These are phyloP conservation scores for Aegithalos caudatus DNA, from an alignment of 2,113 vertebrate genomes.

Conservation along the genomic window DNA sequence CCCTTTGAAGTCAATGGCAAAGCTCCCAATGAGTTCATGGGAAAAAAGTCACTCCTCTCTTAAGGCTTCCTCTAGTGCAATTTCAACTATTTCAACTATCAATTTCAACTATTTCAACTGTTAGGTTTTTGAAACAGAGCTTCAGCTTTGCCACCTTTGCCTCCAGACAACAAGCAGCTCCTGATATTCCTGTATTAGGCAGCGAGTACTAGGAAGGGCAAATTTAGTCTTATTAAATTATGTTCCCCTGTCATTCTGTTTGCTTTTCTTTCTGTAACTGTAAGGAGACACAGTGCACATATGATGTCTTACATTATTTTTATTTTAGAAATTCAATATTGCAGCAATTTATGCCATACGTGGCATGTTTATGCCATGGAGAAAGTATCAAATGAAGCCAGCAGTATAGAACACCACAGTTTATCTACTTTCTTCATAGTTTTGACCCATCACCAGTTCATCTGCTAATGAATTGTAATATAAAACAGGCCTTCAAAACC, in stretches of 20 bases:
- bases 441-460: neutral
- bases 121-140: neutral
- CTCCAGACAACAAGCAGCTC: neutral
- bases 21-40: neutral
- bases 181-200: neutral
- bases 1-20: conserved; percentile 17
- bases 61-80: neutral
- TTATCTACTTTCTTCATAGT: neutral
- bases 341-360: neutral
- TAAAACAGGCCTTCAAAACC: neutral
- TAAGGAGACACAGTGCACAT: neutral
- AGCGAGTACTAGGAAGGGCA: neutral
- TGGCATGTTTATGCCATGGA: neutral
- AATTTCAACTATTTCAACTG: neutral
- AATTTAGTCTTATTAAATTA: neutral
- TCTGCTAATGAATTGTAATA: conserved; percentile 19
- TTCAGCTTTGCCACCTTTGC: neutral
- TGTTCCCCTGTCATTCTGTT: neutral
- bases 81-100: neutral
- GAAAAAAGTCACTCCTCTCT: neutral
- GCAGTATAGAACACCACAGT: neutral
- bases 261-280: neutral
- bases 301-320: neutral
- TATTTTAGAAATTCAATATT: neutral
- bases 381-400: neutral